Conservation (phyloP, 2,113 vertebrate genomes). For the human region GRCh38 chrX:97238501-97239000, state of each 20-base stretch:
- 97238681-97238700: constrained; percentile 14
- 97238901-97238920: constrained; percentile 55
- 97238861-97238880: constrained; percentile 24
- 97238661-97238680: constrained; percentile 42
- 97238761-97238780: constrained; percentile 48
- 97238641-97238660: background rate
- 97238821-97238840: constrained; percentile 12
- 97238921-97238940: constrained; percentile 1
- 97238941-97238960: background rate
- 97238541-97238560: background rate
- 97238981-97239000: constrained; percentile 43
- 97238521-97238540: background rate
- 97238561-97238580: background rate
- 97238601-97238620: background rate
- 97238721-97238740: constrained; percentile 40
- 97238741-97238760: constrained; percentile 9
- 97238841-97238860: constrained; percentile 26
- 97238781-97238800: constrained; percentile 35
- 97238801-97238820: constrained; percentile 39
- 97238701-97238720: constrained; percentile 9
- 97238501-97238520: background rate
- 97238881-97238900: constrained; percentile 36
- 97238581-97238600: background rate
- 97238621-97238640: background rate
- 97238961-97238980: constrained; percentile 7